A percentile compares a stretch with the other conserved stretches of the same genome.
These are phyloP conservation scores for Macrobrachium nipponense DNA, from an alignment of 1,140 invertebrate species.

Conservation along the genomic window DNA sequence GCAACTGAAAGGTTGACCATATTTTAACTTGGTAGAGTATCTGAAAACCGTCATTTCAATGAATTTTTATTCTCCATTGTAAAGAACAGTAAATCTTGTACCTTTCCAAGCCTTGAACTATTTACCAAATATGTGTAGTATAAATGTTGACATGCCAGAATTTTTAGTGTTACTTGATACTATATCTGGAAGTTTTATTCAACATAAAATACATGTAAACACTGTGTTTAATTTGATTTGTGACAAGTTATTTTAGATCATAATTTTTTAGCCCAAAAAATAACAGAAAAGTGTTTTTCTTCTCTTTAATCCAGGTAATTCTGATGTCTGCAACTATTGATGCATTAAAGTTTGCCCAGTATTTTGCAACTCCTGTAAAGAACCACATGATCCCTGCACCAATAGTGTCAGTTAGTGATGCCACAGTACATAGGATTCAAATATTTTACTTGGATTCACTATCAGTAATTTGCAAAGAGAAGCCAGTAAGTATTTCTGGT, in stretches of 20 bases:
- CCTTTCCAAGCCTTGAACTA: no score
- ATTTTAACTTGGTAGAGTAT: no score
- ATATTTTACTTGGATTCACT: slow-evolving; percentile 80
- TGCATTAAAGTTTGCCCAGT: slow-evolving; percentile 70
- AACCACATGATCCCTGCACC: slow-evolving; percentile 71
- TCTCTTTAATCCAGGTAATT: slow-evolving; percentile 66
- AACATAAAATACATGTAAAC: no score
- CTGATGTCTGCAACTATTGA: slow-evolving; percentile 77
- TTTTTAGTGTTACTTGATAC: no score
- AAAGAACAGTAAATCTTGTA: no score
- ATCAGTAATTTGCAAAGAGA: slow-evolving; percentile 66
- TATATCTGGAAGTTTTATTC: no score
- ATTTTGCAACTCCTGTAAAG: slow-evolving; percentile 73
- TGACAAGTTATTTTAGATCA: background rate
- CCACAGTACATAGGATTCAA: slow-evolving; percentile 71
- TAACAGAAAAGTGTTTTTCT: background rate
- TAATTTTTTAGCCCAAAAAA: background rate
- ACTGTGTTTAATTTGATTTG: no score
- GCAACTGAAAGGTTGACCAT: no score
- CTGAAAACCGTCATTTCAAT: no score
- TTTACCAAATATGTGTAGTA: no score
- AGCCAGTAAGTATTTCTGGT: slow-evolving; percentile 65
- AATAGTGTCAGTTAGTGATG: slow-evolving; percentile 72
- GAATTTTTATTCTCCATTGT: no score
- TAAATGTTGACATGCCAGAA: no score